phyloP scores from a whole-genome alignment of 2,113 vertebrate species.

The Noctilio leporinus region DNA sequence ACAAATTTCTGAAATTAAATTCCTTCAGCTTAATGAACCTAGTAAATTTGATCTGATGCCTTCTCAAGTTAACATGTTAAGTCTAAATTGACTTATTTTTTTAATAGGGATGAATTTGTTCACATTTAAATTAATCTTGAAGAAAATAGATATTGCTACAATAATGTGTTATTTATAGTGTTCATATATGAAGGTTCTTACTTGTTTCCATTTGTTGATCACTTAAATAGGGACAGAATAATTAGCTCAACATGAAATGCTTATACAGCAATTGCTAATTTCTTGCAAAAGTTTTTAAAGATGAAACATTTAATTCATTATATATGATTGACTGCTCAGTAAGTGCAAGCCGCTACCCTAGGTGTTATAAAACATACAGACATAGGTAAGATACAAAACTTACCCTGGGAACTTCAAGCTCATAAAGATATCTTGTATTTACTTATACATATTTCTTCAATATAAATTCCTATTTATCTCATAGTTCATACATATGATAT shows the following conservation, averaged over 20 bases:
- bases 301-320: neutral
- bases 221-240: neutral
- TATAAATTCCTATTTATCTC: neutral
- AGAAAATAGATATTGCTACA: conserved; percentile 73
- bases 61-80: conserved; percentile 82
- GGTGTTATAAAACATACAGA: neutral
- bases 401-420: neutral
- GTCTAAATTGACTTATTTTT: conserved; percentile 82
- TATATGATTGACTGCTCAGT: neutral
- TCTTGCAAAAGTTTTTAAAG: neutral
- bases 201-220: conserved; percentile 59
- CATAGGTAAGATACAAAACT: neutral
- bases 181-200: conserved; percentile 58
- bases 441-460: neutral
- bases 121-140: conserved; percentile 79
- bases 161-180: conserved; percentile 76
- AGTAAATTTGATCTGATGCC: conserved; percentile 83
- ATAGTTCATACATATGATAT: neutral
- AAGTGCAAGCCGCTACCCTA: neutral
- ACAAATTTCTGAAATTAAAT: conserved; percentile 83
- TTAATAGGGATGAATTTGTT: conserved; percentile 77
- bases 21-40: conserved; percentile 85
- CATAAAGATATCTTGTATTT: neutral
- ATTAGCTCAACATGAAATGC: neutral
- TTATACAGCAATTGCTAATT: conserved; percentile 22